Evolutionary conservation across 92 coral and sea anemone species (phyloP).

Genomic region (Ricordea florida): DNA sequence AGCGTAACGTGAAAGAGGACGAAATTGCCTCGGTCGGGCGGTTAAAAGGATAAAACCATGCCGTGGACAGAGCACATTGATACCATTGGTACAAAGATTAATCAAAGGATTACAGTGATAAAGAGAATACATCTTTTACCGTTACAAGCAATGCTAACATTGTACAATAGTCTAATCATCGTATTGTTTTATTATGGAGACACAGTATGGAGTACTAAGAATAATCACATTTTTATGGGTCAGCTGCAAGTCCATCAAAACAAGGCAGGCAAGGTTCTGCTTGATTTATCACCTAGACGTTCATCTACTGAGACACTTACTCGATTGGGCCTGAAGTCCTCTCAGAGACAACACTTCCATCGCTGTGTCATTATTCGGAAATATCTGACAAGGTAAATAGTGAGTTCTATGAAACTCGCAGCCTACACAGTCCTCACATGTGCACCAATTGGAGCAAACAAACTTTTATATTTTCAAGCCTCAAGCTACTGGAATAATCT

Average conservation of each 20-base stretch:
- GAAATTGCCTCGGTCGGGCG: no score
- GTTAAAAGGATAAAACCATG: no score
- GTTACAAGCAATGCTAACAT: neutral
- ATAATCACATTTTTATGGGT: no score
- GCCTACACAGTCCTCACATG: no score
- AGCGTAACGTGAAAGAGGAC: no score
- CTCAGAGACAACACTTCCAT: slow-evolving; percentile 5
- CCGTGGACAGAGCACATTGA: neutral
- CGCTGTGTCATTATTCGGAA: neutral
- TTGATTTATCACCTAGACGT: neutral
- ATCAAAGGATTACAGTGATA: neutral
- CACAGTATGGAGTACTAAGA: neutral
- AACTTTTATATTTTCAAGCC: neutral
- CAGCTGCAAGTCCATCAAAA: neutral
- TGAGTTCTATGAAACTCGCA: neutral
- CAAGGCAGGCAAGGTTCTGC: slow-evolving; percentile 8
- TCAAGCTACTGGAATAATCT: neutral
- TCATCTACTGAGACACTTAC: neutral
- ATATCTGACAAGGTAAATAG: neutral
- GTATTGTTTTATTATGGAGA: neutral
- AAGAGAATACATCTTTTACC: neutral
- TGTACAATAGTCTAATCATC: neutral
- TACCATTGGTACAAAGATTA: neutral
- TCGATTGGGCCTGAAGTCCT: neutral
- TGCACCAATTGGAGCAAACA: neutral